Evolutionary conservation across 2,797 vertebrate species (phyloP).

Genomic region (Acrossocheilus fasciatus): DNA sequence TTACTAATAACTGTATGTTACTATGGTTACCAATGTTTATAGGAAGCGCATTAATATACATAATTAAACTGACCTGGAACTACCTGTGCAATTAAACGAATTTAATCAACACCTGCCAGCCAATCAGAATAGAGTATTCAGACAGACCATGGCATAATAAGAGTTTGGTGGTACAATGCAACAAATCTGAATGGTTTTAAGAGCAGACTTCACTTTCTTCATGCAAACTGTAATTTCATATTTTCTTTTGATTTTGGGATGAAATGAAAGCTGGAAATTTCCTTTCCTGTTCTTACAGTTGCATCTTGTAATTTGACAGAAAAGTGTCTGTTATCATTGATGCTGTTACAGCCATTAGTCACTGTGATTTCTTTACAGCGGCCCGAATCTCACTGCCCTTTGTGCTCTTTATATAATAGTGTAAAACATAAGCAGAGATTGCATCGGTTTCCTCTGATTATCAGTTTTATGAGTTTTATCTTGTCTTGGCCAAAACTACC

Average conservation of each 20-base stretch:
- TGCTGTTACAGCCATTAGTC: not conserved
- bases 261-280: not conserved
- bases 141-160: not conserved
- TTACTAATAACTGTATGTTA: too few species aligned
- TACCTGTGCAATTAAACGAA: too few species aligned
- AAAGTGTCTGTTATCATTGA: not conserved
- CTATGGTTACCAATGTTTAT: too few species aligned
- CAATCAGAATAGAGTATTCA: too few species aligned
- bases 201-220: not conserved
- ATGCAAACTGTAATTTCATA: too few species aligned
- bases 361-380: not conserved
- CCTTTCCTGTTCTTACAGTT: not conserved
- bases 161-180: not conserved
- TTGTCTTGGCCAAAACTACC: not conserved
- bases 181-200: not conserved
- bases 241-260: not conserved
- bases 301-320: not conserved
- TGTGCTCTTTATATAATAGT: slow-evolving; percentile 8
- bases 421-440: not conserved
- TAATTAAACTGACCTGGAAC: too few species aligned
- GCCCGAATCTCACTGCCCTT: slow-evolving; percentile 1
- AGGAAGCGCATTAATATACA: too few species aligned
- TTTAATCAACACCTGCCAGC: too few species aligned
- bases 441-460: not conserved
- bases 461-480: slow-evolving; percentile 1